Evolutionary conservation across 2,113 vertebrate species (phyloP), one percentile per base, ranked within the genome.

Genomic region (Pseudonaja textilis): DNA sequence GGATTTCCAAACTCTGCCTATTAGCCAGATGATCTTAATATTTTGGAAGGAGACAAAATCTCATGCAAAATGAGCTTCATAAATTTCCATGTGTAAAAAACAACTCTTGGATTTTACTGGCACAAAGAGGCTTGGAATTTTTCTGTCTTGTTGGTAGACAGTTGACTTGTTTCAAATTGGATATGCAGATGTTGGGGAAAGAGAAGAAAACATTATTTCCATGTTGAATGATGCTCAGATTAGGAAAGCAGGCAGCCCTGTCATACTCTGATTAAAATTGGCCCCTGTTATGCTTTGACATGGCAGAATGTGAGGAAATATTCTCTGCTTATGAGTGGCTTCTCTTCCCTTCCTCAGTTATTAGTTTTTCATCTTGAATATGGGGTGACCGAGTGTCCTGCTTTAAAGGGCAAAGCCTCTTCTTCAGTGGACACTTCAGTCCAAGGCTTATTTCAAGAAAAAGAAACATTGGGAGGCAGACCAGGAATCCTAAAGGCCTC

Each of bases 41-140:
- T 93, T 94, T 64, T 93, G 93, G 91, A 59, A 52, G 59, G 4
- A 93, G 12, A 89, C 89, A 85, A 50, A 18, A 29, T 94, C 90
- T 93, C 96, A 5, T 90, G 92, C 93, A 95, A 92, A 11, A 74
- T 93, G 95, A 96, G 61, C 90, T 59, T 86, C 34, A 89, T 50
- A 91, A 91, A 96, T 86, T 93, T 86, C 20, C 92, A 94, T 16
- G 18, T 55, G 52, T 0, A n/a, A 94, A 91, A 39, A 55, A 34
- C 47, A 2, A 0, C 0, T n/a, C 0, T 93, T 52, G 42, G 25
- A 91, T 94, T 81, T 94, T 94, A 88, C 55, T 91, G 39, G 5
- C 89, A 92, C 94, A 69, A 94, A 23, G 95, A 59, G 86, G 9
- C 74, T 52, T 93, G 88, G 89, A 42, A 54, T 50, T 85, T 6